Evolutionary conservation across 2,113 vertebrate species (phyloP).

Genomic region (Leptocoma aspasia): DNA sequence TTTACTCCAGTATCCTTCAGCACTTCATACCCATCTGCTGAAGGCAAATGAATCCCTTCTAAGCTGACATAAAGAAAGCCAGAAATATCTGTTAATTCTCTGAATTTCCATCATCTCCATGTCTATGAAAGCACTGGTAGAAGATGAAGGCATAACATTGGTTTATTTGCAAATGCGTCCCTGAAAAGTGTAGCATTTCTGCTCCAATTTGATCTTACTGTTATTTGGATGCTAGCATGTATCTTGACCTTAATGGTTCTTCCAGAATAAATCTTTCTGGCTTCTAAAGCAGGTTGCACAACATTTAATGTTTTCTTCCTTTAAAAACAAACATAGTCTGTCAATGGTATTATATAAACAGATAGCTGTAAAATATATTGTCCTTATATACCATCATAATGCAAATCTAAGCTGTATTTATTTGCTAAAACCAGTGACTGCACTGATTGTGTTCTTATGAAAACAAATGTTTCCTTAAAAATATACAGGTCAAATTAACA

Average conservation of each 20-base stretch:
- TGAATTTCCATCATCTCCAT: neutral
- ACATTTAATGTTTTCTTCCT: neutral
- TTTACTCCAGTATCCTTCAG: neutral
- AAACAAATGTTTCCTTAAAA: slow-evolving; percentile 15
- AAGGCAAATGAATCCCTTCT: neutral
- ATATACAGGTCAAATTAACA: neutral
- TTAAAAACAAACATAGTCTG: neutral
- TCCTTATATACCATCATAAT: neutral
- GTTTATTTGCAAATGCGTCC: neutral
- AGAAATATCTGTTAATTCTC: neutral
- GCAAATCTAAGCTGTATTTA: neutral
- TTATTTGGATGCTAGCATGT: neutral
- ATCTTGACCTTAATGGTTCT: neutral
- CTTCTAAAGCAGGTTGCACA: neutral
- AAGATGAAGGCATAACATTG: neutral
- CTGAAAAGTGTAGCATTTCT: neutral
- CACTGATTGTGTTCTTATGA: neutral
- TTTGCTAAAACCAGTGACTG: neutral
- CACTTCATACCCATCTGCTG: neutral
- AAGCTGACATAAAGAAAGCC: neutral
- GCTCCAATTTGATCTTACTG: neutral
- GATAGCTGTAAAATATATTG: neutral
- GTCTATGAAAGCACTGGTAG: neutral
- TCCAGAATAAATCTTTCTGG: neutral
- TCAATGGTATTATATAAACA: neutral